Evolutionary conservation across 2,113 vertebrate species (phyloP).

Genomic region (Saguinus midas): DNA sequence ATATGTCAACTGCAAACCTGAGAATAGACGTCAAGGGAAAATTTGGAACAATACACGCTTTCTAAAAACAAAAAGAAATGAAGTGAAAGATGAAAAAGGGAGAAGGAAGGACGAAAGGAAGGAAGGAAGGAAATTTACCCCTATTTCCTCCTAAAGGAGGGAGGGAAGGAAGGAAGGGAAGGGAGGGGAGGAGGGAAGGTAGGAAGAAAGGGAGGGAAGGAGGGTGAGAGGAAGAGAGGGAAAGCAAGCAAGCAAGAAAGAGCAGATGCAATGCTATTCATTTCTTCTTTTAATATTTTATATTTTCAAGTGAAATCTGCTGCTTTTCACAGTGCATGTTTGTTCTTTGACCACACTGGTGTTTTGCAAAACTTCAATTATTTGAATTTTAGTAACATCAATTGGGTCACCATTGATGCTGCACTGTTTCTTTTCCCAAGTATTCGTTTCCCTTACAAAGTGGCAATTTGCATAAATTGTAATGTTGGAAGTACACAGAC

Average conservation of each 20-base stretch:
- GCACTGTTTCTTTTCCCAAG: background rate
- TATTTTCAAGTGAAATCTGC: background rate
- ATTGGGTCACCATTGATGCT: background rate
- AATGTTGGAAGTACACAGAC: background rate
- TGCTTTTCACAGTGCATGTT: background rate
- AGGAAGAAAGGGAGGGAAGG: too few relatives aligned
- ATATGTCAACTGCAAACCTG: background rate
- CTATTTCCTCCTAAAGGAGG: too few relatives aligned
- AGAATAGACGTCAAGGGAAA: background rate
- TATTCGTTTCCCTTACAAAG: background rate
- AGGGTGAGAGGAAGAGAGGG: too few relatives aligned
- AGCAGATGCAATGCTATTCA: too few relatives aligned
- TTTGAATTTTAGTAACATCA: background rate
- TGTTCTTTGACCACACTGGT: background rate
- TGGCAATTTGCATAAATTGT: background rate
- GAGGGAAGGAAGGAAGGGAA: too few relatives aligned
- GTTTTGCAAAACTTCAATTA: background rate
- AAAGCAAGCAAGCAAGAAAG: too few relatives aligned
- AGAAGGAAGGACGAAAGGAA: too few relatives aligned
- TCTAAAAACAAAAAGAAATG: background rate
- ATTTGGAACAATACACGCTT: background rate
- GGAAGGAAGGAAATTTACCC: too few relatives aligned
- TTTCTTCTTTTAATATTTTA: background rate
- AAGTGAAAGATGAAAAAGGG: too few relatives aligned
- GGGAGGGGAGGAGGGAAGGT: fast-evolving